Conservation (phyloP, 2,113 vertebrate genomes). For the Microtus montanus region DNA sequence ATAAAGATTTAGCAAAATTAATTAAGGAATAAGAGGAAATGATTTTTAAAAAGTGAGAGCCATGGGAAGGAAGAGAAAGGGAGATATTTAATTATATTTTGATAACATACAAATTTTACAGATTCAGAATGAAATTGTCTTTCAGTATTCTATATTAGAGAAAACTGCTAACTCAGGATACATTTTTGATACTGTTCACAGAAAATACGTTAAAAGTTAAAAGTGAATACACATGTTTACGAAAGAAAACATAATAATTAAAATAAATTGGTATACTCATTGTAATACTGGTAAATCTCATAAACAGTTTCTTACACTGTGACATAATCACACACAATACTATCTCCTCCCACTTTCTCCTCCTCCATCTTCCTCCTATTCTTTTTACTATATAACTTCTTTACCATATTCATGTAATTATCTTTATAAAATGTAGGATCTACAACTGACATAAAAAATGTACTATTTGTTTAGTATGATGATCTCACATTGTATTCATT, state of each 20-base stretch:
- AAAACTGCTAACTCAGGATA: neutral
- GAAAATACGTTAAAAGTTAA: neutral
- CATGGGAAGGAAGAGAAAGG: neutral
- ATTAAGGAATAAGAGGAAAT: neutral
- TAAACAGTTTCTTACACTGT: no score
- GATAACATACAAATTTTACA: neutral
- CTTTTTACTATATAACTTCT: neutral
- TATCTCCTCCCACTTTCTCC: neutral
- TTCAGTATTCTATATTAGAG: neutral
- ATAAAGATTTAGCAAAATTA: neutral
- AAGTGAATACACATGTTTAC: neutral
- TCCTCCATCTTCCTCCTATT: rapidly evolving
- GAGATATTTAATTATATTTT: neutral
- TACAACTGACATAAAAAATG: neutral
- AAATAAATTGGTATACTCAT: neutral
- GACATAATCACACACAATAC: neutral
- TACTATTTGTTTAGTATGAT: neutral
- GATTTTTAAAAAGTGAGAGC: neutral
- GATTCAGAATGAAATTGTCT: neutral
- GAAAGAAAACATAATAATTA: neutral
- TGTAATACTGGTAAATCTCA: neutral
- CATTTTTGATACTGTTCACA: neutral
- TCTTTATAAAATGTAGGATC: neutral
- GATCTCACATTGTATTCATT: neutral
- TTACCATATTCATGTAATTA: neutral